Conservation (phyloP, 2,113 vertebrate species). For the Plestiodon gilberti region DNA sequence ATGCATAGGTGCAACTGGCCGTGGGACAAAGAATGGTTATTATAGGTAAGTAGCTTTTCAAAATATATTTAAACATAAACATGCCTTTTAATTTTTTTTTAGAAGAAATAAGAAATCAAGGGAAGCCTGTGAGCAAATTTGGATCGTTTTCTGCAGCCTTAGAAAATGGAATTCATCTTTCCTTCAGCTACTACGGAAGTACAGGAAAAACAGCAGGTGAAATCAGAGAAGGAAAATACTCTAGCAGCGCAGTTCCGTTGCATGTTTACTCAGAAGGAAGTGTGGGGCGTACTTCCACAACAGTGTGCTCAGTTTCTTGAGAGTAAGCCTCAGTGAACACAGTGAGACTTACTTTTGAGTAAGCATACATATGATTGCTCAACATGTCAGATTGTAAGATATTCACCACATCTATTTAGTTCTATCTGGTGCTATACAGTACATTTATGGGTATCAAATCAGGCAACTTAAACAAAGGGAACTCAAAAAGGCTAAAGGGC, state of each 20-base stretch:
- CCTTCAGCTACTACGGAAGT: constrained; percentile 85
- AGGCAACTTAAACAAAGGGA: too few species aligned
- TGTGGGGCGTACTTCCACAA: not conserved
- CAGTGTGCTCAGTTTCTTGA: too few species aligned
- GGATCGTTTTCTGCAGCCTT: constrained; percentile 89
- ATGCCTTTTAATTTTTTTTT: not conserved
- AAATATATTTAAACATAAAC: not conserved
- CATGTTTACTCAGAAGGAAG: not conserved
- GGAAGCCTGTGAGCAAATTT: constrained; percentile 74
- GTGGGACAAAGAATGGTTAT: not conserved
- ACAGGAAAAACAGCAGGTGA: constrained; percentile 82
- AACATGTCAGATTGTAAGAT: not conserved
- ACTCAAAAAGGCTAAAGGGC: too few species aligned
- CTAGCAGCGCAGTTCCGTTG: constrained; percentile 14
- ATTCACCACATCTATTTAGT: not conserved
- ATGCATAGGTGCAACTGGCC: too few species aligned
- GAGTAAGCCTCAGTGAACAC: too few species aligned
- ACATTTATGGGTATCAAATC: too few species aligned
- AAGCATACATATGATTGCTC: too few species aligned
- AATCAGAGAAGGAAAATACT: constrained; percentile 36
- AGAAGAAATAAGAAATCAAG: constrained; percentile 46
- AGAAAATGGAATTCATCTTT: constrained; percentile 86
- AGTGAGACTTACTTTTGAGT: too few species aligned
- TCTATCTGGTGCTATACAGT: constrained; percentile 36
- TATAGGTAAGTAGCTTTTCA: not conserved